phyloP scores from a whole-genome alignment of 2,888 invertebrate species.

The Drosophila antonietae region DNA sequence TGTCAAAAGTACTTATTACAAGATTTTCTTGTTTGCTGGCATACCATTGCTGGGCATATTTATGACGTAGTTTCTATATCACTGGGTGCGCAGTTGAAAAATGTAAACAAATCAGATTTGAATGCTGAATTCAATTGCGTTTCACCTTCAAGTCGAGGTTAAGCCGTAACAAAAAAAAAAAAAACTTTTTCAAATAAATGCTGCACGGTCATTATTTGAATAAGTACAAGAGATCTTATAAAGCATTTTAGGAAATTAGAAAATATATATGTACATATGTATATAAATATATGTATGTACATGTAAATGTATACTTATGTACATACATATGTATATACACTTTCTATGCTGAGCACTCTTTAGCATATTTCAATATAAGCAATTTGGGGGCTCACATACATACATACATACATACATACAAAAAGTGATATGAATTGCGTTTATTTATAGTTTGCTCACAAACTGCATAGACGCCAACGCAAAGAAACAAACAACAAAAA shows the following conservation, averaged over 20 bases:
- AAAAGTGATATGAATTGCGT: neutral
- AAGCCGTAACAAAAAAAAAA: constrained; percentile 26
- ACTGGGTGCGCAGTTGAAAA: constrained; percentile 29
- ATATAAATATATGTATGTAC: no score
- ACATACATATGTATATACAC: no score
- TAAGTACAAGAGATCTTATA: neutral
- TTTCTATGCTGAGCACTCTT: neutral
- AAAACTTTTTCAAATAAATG: constrained; percentile 10
- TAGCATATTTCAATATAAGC: neutral
- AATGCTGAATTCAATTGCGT: constrained; percentile 50
- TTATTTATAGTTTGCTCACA: constrained; percentile 60
- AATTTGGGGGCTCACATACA: neutral
- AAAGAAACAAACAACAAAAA: constrained; percentile 11
- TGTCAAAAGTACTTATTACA: neutral
- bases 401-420: neutral
- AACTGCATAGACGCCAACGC: constrained; percentile 48
- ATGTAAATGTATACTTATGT: no score
- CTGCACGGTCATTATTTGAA: constrained; percentile 12
- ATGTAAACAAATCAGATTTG: constrained; percentile 28
- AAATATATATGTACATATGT: neutral
- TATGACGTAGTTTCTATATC: constrained; percentile 3
- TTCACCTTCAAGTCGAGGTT: constrained; percentile 57
- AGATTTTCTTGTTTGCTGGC: neutral
- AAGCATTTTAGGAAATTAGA: neutral
- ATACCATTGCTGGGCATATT: neutral